Percentiles rank a stretch among this genome's conserved stretches.
Evolutionary conservation across 2,113 vertebrate genomes (phyloP).

Genomic region (Rhabdornis inornatus): DNA sequence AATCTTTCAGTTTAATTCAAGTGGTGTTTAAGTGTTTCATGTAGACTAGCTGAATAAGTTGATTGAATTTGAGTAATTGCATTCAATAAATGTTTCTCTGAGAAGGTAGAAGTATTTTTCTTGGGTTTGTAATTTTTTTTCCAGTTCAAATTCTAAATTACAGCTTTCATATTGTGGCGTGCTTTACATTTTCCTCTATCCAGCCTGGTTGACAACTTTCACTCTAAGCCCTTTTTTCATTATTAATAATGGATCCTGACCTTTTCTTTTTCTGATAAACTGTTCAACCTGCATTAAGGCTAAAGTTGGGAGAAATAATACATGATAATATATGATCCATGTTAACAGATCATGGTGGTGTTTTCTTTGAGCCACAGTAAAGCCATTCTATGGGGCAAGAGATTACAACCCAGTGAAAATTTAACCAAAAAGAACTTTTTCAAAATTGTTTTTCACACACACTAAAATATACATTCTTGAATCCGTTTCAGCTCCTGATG

Average conservation of each 20-base stretch:
- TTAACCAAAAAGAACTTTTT: background rate
- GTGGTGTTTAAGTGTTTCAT: slow-evolving; percentile 13
- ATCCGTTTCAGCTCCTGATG: background rate
- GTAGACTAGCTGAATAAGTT: slow-evolving; percentile 12
- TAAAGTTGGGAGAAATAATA: background rate
- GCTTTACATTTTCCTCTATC: background rate
- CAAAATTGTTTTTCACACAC: background rate
- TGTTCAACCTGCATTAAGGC: background rate
- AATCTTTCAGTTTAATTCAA: slow-evolving; percentile 27
- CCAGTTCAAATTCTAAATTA: background rate
- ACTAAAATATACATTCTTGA: background rate
- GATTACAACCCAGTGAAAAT: background rate
- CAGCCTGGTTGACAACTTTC: background rate
- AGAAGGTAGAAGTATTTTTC: background rate
- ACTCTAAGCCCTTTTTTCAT: background rate
- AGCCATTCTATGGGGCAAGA: background rate
- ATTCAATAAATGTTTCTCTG: background rate
- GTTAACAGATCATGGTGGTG: background rate
- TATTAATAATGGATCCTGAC: background rate
- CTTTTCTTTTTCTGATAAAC: background rate
- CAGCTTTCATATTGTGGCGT: background rate
- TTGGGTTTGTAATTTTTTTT: background rate
- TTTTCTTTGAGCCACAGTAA: background rate
- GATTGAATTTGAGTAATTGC: slow-evolving; percentile 2
- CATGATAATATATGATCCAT: background rate